These are phyloP conservation scores for Betta splendens DNA, from an alignment of 2,797 vertebrate species.

Conservation along the genomic window DNA sequence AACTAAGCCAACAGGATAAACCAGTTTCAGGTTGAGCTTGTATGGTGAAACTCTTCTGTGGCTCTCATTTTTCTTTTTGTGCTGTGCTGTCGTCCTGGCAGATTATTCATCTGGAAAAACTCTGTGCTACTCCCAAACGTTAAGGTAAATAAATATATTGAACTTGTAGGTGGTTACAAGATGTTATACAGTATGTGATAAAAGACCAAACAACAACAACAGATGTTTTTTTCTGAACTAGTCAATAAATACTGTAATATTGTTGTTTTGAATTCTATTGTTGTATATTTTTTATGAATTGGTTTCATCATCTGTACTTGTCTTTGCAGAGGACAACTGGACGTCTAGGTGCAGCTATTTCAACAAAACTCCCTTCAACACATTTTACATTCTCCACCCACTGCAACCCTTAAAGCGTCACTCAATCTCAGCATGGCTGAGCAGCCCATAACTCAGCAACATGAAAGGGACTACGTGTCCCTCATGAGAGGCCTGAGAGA, in stretches of 20 bases:
- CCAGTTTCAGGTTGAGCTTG: conserved; percentile 9
- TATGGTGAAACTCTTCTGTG: no score
- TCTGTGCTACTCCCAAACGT: neutral
- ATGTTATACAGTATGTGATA: neutral
- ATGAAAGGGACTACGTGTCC: conserved; percentile 57
- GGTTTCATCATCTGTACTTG: neutral
- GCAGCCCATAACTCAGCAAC: conserved; percentile 2
- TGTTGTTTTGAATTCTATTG: neutral
- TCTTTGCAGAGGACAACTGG: conserved; percentile 3
- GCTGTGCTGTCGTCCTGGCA: neutral
- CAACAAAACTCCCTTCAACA: neutral
- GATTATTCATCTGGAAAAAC: neutral
- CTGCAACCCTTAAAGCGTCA: neutral
- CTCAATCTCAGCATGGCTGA: conserved; percentile 46
- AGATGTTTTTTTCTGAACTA: neutral
- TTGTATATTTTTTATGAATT: neutral
- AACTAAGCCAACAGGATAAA: neutral
- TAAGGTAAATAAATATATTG: conserved; percentile 19
- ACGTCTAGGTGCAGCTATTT: neutral
- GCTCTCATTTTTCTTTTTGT: neutral
- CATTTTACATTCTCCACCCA: conserved; percentile 1
- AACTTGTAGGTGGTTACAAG: neutral
- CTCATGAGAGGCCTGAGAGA: conserved; percentile 76
- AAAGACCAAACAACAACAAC: no score
- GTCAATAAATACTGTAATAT: neutral